phyloP scores from a whole-genome alignment of 2,113 vertebrate species.

The Struthio camelus region DNA sequence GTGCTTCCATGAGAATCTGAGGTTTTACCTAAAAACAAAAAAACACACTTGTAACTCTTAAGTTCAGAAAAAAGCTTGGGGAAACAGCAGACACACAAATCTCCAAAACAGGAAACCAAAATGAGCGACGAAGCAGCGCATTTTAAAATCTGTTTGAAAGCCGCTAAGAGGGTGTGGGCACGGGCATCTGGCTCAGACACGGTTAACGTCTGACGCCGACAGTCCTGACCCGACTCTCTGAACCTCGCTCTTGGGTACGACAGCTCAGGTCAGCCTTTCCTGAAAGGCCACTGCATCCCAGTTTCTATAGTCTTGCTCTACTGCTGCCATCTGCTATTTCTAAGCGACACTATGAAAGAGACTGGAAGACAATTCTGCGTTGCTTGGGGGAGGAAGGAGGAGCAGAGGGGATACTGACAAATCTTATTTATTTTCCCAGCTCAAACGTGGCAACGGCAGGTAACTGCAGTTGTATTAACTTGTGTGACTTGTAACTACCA shows the following conservation, averaged over 20 bases:
- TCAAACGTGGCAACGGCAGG: neutral
- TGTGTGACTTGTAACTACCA: neutral
- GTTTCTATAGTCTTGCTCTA: neutral
- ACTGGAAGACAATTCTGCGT: neutral
- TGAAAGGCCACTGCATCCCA: neutral
- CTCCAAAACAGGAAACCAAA: neutral
- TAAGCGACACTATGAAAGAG: neutral
- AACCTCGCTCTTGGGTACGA: neutral
- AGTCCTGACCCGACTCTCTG: neutral
- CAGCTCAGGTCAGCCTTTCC: neutral
- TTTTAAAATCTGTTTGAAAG: neutral
- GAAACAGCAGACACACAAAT: neutral
- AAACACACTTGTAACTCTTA: neutral
- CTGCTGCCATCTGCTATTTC: neutral
- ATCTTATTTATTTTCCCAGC: neutral
- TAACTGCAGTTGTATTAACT: neutral
- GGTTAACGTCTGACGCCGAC: neutral
- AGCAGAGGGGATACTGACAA: neutral
- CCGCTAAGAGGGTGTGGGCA: accelerated
- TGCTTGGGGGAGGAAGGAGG: neutral
- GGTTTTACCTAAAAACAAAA: neutral
- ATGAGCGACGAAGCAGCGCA: neutral
- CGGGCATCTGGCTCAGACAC: neutral
- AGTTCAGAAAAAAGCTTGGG: neutral
- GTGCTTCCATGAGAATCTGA: neutral